These are phyloP conservation scores for Vulpes lagopus DNA, from an alignment of 2,113 vertebrate genomes.

Conservation along the genomic window DNA sequence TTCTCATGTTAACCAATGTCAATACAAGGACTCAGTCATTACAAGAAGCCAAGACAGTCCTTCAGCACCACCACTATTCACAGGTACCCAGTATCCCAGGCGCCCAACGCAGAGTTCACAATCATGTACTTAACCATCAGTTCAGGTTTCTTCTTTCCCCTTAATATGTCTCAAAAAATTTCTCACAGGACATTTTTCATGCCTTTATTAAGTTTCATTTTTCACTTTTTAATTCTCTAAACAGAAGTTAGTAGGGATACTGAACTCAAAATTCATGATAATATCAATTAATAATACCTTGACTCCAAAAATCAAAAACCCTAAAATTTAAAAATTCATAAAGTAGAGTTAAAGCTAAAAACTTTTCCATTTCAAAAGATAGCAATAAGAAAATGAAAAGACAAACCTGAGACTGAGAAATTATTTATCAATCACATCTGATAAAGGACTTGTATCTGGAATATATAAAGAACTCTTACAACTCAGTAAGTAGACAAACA, in stretches of 20 bases:
- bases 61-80: not conserved
- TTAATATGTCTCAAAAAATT: slow-evolving; percentile 17
- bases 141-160: not conserved
- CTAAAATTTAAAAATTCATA: not conserved
- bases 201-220: not conserved
- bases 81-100: too few relatives aligned
- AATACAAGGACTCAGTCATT: not conserved
- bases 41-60: not conserved
- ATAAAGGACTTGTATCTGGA: not conserved
- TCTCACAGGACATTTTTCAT: not conserved
- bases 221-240: slow-evolving; percentile 26
- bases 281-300: not conserved
- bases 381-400: slow-evolving; percentile 2
- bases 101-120: not conserved
- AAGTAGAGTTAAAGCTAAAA: not conserved
- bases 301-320: slow-evolving; percentile 22
- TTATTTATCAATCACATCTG: not conserved
- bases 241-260: not conserved
- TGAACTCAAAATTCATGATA: not conserved
- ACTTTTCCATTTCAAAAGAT: not conserved
- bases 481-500: not conserved
- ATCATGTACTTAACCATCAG: not conserved
- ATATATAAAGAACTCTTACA: not conserved
- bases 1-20: not conserved
- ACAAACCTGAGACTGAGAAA: not conserved